Conservation (phyloP, 2,888 invertebrate species). For the Hyppa rectilinea region DNA sequence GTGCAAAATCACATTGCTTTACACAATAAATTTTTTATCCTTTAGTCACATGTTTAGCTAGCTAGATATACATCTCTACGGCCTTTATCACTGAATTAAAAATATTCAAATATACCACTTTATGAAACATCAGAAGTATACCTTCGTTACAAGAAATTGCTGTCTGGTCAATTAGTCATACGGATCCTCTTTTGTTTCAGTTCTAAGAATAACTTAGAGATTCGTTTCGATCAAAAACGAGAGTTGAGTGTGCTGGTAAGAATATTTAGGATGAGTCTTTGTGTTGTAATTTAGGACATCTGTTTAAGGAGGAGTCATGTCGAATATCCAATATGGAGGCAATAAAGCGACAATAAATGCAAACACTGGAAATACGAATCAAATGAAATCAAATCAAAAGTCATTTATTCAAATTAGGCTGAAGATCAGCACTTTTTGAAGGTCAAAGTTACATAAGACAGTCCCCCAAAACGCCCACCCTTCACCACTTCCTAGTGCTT, state of each 20-base stretch:
- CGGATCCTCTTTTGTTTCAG: conserved; percentile 47
- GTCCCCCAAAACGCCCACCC: too few relatives aligned
- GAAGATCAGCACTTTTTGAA: too few relatives aligned
- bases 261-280: conserved; percentile 13
- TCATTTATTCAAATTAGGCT: too few relatives aligned
- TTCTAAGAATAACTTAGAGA: conserved; percentile 43
- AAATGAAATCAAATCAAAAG: too few relatives aligned
- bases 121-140: neutral
- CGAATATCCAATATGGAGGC: too few relatives aligned
- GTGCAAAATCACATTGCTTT: conserved; percentile 9
- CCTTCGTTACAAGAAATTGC: neutral
- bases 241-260: neutral
- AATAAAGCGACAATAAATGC: too few relatives aligned
- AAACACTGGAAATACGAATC: too few relatives aligned
- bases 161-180: conserved; percentile 37
- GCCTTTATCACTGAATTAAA: neutral
- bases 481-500: too few relatives aligned
- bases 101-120: conserved; percentile 21
- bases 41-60: neutral
- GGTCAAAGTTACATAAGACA: too few relatives aligned
- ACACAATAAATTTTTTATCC: neutral
- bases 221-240: conserved; percentile 12
- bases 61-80: conserved; percentile 2
- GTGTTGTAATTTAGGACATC: neutral
- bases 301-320: neutral